Base-by-base conservation (phyloP, 2,888 invertebrate genomes). In the Podabrus alpinus region DNA sequence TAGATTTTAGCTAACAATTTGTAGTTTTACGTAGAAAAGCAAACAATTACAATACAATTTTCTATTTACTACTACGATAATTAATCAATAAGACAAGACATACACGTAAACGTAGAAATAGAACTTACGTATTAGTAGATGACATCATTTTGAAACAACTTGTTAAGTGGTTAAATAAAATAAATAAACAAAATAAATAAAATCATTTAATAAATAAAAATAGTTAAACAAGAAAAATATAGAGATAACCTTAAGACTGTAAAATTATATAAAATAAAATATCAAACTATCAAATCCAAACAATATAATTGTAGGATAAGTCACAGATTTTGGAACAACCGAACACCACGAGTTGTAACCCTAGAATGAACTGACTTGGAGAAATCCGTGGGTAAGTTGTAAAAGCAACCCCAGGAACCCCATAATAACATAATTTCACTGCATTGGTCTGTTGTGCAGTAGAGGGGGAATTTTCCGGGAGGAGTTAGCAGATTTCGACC, bases 351-450 rank as follows among this genome's bases (percentile, higher is more conserved):
- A 79, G 71, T 74, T 76, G 75, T 68, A 80, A 80, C 80, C 75
- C 76, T 74, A 78, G 82, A 83, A 83, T 83, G 82, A 82, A 76
- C 77, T 69, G 79, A 81, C 76, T 80, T 79, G 73, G 77, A 78
- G 69, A 78, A 75, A 75, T 74, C 77, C 72, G 75, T 79, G 76
- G 80, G 80, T 82, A 82, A 82, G 79, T 77, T 79, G 77, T 59
- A 76, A 72, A 74, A 76, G 76, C 80, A 77, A 64, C 78, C 80
- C 79, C 75, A 71, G 76, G 72, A 78, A 77, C 72, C 73, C 78
- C 78, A 74, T 77, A 77, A 75, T 67, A 61, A 77, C 67, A 66
- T 68, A 21, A 16, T 59, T 29, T 45, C 70, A 59, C 15, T 66
- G 16, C 19, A 78, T 78, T 78, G 78, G 78, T 16, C 15, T 17